A percentile compares a stretch with the other conserved stretches of the same genome.
phyloP scores from a whole-genome alignment of 2,888 invertebrate species.

The Desoria tigrina region DNA sequence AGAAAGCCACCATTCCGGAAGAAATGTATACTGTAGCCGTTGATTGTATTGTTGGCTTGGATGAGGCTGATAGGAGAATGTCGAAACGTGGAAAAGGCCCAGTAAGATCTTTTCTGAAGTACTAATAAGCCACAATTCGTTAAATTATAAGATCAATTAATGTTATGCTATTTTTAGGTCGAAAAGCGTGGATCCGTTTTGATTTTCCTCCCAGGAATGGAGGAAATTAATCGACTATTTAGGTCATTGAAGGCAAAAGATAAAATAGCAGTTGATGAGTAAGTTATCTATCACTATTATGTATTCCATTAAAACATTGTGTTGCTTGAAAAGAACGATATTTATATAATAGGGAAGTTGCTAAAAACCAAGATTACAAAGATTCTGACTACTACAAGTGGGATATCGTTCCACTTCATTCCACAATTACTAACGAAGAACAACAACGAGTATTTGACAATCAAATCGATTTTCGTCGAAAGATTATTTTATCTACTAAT shows the following conservation, averaged over 20 bases:
- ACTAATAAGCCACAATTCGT: too few relatives aligned
- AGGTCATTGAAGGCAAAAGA: constrained; percentile 33
- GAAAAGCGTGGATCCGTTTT: constrained; percentile 68
- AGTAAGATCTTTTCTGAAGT: background rate
- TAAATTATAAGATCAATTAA: constrained; percentile 7
- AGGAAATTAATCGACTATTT: constrained; percentile 61
- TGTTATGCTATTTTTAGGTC: constrained; percentile 16
- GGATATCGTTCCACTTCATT: constrained; percentile 64
- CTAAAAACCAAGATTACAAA: background rate
- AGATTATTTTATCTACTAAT: constrained; percentile 86
- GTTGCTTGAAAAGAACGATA: too few relatives aligned
- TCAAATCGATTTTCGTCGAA: constrained; percentile 67
- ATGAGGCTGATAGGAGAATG: constrained; percentile 27
- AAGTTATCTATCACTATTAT: background rate
- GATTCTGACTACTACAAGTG: constrained; percentile 45
- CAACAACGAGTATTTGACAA: constrained; percentile 67
- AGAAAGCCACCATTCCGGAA: constrained; percentile 38
- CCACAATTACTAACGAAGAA: constrained; percentile 75
- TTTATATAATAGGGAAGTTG: background rate
- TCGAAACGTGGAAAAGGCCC: constrained; percentile 27
- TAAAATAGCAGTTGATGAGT: constrained; percentile 20
- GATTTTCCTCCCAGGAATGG: constrained; percentile 84
- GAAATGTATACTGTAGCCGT: constrained; percentile 46
- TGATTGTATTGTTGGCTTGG: constrained; percentile 34
- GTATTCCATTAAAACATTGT: background rate